Base-by-base conservation (phyloP, 1,140 invertebrate species). In the Ostrea denselamellosa region DNA sequence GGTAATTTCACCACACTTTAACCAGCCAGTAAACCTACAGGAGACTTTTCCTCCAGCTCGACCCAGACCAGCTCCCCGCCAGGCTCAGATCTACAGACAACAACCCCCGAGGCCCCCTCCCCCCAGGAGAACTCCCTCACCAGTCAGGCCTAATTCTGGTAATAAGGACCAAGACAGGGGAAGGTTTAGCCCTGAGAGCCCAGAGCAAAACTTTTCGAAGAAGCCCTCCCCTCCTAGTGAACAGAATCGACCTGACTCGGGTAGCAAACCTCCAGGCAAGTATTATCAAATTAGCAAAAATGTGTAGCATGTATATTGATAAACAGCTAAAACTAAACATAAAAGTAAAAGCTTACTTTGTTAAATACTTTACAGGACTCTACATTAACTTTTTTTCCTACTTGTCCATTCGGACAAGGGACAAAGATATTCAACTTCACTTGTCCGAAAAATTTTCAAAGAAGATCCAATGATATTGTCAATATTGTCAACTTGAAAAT, bases 221-320 rank as follows among this genome's bases (percentile, higher is more conserved):
- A 87, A 89, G 51, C 91, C 91, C 10, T 86, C 90, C 8, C 90
- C 90, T 51, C 89, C 90, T 9, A 85, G 83, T 71, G 90, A 90
- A 51, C 87, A 87, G 54, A 90, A 87, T n/a, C 87, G 91, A 83
- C 91, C 90, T 22, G 87, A 89, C 52, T 92, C 91, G 22, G 91
- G 89, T 0, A 88, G 90, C 10, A 89, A 87, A 85, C 92, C 91
- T 10, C 93, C 93, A 90, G 92, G 93, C 92, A 81, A 51, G 85
- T 52, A 9, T 52, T 10, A 12, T 34, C 4, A 34, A 0, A 34
- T 25, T 25, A 25, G 14, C 34, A 44, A 44, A 44, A 44, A 62
- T n/a, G 14, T 62, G n/a, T n/a, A n/a, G n/a, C n/a, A n/a, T n/a
- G n/a, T 62, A 62, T 12, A 62, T 62, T 14, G 7, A 62, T n/a